Evolutionary conservation across 2,888 invertebrate species (phyloP), one percentile per base, ranked within the genome.

Genomic region (Phortica okadai): DNA sequence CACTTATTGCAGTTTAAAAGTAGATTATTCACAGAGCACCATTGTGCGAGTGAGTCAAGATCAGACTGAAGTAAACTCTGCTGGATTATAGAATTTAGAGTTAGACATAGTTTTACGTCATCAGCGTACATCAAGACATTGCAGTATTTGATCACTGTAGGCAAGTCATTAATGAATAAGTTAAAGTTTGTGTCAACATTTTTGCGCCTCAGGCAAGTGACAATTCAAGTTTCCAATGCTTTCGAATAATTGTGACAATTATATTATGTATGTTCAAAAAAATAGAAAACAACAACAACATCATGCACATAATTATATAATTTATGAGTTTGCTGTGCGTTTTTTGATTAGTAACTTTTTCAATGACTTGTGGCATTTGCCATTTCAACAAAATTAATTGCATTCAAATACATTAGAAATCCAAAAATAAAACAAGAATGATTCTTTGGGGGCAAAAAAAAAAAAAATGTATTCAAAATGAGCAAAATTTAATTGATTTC

Each of bases 381-480:
- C 54, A 54, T 54, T 54, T 54, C n/a, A 33, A n/a, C 54, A n/a
- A 54, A 54, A 54, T 54, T 54, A 54, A 54, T 54, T 54, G 10
- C n/a, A 54, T 14, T 54, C 10, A 54, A 10, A 54, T 5, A 54
- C 3, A 54, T 14, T 14, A 54, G n/a, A 54, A 54, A 59, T n/a
- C 6, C 6, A 58, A 50, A 2, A 50, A 2, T 14, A 50, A 50
- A 50, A 50, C 2, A 50, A 50, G 6, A 50, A 50, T 11, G 8
- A 50, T 50, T 16, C n/a, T 56, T 33, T 33, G 33, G 33, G 33
- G 33, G 33, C 33, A 33, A 33, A 2, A 33, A 33, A 33, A 33
- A 33, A 33, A 74, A 33, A 64, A 67, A 73, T 67, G 74, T 56
- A 73, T 74, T 54, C 70, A 45, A n/a, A 50, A 50, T 11, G 6